These are phyloP conservation scores for Neodontobutis hainanensis DNA, from an alignment of 2,113 vertebrate species.

Conservation along the genomic window DNA sequence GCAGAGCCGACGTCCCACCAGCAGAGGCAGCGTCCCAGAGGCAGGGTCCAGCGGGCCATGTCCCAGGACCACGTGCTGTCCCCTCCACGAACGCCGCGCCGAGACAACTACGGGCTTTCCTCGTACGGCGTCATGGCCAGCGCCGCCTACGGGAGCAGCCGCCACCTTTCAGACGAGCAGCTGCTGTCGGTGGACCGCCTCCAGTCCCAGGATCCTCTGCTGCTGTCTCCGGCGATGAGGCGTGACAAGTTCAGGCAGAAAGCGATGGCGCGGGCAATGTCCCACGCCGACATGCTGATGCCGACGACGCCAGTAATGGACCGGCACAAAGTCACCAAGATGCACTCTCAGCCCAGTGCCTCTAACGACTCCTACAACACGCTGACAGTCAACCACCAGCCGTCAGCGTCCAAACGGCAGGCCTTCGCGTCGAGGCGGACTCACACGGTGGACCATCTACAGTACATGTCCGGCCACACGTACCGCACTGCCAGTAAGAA, in stretches of 20 bases:
- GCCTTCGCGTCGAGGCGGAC: slow-evolving; percentile 94
- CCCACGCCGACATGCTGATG: slow-evolving; percentile 94
- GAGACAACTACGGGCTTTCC: slow-evolving; percentile 84
- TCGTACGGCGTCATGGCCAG: slow-evolving; percentile 70
- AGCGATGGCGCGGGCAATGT: slow-evolving; percentile 91
- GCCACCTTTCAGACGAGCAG: slow-evolving; percentile 92
- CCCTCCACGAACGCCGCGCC: slow-evolving; percentile 80
- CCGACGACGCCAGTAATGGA: slow-evolving; percentile 90
- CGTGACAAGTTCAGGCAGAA: slow-evolving; percentile 90
- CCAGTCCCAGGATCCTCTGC: slow-evolving; percentile 95
- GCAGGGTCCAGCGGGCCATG: slow-evolving; percentile 91
- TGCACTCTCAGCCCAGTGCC: slow-evolving; percentile 95
- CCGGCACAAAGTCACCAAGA: slow-evolving; percentile 94
- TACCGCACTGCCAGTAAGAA: slow-evolving; percentile 97
- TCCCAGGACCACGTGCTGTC: slow-evolving; percentile 97
- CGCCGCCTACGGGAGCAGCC: slow-evolving; percentile 76
- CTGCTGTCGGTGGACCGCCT: slow-evolving; percentile 92
- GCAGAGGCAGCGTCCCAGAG: slow-evolving; percentile 85
- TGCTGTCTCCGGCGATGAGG: slow-evolving; percentile 90
- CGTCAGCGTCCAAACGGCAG: slow-evolving; percentile 89
- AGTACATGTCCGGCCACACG: slow-evolving; percentile 88
- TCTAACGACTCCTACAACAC: slow-evolving; percentile 93
- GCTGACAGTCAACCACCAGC: slow-evolving; percentile 84
- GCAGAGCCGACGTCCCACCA: slow-evolving; percentile 76
- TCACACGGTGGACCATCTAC: slow-evolving; percentile 97